These are phyloP conservation scores for Bedellia somnulentella DNA, from an alignment of 2,888 invertebrate genomes.

Conservation along the genomic window DNA sequence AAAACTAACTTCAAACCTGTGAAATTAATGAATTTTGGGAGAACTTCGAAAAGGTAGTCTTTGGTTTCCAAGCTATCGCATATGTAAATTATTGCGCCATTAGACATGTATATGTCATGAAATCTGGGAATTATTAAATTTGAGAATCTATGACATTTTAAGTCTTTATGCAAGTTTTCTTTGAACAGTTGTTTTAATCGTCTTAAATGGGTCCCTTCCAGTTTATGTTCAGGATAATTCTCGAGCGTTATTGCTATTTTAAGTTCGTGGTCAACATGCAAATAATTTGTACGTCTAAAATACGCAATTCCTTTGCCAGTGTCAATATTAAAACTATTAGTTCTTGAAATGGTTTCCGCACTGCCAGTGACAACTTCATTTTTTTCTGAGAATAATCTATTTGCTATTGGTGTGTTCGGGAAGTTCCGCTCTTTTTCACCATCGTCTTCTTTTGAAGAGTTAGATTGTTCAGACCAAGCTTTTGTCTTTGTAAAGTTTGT, in stretches of 20 bases:
- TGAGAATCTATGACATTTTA: conserved; percentile 34
- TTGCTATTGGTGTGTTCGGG: conserved; percentile 16
- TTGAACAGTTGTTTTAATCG: conserved; percentile 40
- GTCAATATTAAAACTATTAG: conserved; percentile 35
- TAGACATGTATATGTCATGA: conserved; percentile 42
- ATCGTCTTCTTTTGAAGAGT: background rate
- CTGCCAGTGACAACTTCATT: conserved; percentile 31
- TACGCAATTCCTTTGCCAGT: conserved; percentile 45
- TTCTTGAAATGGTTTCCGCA: conserved; percentile 24
- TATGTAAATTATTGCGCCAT: conserved; percentile 46
- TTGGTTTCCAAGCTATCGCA: conserved; percentile 49
- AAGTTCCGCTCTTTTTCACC: background rate
- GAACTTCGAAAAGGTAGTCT: conserved; percentile 34
- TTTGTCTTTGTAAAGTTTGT: conserved; percentile 15
- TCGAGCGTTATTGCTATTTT: conserved; percentile 43
- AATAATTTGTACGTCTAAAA: conserved; percentile 42
- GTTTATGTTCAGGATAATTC: conserved; percentile 39
- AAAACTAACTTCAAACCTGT: conserved; percentile 38
- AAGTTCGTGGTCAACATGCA: conserved; percentile 39
- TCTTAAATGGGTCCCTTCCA: conserved; percentile 41
- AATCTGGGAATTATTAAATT: conserved; percentile 43
- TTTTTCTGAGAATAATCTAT: conserved; percentile 29
- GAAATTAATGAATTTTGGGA: conserved; percentile 37
- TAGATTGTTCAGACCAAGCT: background rate
- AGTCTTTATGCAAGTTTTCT: conserved; percentile 40